These are phyloP conservation scores for Xiphophorus hellerii DNA, from an alignment of 2,113 vertebrate genomes.

Conservation along the genomic window DNA sequence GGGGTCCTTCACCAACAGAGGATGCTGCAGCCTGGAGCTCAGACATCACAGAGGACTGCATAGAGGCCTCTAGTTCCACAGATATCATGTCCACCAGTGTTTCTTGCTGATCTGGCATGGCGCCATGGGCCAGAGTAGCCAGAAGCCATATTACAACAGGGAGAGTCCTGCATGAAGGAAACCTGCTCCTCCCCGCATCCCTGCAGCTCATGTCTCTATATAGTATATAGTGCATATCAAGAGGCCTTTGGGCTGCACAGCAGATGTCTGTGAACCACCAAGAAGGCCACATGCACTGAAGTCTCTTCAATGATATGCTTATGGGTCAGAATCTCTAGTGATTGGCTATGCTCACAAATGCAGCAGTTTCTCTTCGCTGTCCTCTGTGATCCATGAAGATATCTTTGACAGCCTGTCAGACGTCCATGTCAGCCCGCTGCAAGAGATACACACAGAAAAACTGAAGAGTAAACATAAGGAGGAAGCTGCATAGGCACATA, in stretches of 20 bases:
- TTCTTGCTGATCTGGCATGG: slow-evolving; percentile 79
- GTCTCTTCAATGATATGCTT: slow-evolving; percentile 60
- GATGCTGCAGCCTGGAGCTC: slow-evolving; percentile 81
- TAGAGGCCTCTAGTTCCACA: slow-evolving; percentile 91
- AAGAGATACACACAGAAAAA: slow-evolving; percentile 1
- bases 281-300: slow-evolving; percentile 70
- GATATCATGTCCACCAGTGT: slow-evolving; percentile 83
- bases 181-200: slow-evolving; percentile 59
- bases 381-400: slow-evolving; percentile 73
- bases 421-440: slow-evolving; percentile 63
- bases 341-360: slow-evolving; percentile 59
- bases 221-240: slow-evolving; percentile 80
- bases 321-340: slow-evolving; percentile 52
- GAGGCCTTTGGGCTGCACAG: slow-evolving; percentile 62
- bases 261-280: slow-evolving; percentile 65
- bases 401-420: slow-evolving; percentile 64
- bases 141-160: slow-evolving; percentile 79
- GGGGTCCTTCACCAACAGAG: slow-evolving; percentile 63
- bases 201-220: slow-evolving; percentile 52
- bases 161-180: slow-evolving; percentile 82
- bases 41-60: slow-evolving; percentile 87
- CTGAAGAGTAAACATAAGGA: slow-evolving; percentile 11
- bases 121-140: slow-evolving; percentile 73
- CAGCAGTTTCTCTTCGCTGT: slow-evolving; percentile 57
- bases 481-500: slow-evolving; percentile 8